These are phyloP conservation scores for Eulithis testata DNA, from an alignment of 2,888 invertebrate genomes.

Conservation along the genomic window DNA sequence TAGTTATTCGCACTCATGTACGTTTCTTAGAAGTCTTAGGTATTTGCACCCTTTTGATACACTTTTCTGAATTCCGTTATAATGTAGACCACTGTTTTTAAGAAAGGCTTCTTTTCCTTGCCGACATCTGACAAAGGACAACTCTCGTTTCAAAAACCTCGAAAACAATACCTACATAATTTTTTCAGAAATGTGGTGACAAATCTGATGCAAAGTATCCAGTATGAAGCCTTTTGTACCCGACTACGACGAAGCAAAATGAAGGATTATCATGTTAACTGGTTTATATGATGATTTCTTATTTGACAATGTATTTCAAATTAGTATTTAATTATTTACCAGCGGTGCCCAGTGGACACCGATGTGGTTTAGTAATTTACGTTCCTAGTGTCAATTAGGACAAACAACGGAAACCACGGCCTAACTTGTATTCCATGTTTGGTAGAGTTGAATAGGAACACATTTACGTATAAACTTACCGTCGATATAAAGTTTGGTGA, in stretches of 20 bases:
- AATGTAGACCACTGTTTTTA: no score
- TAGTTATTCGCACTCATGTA: no score
- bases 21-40: no score
- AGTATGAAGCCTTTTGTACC: neutral
- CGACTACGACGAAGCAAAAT: no score
- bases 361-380: slow-evolving; percentile 5
- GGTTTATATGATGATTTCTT: no score
- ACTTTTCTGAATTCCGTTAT: no score
- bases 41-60: no score
- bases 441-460: slow-evolving; percentile 46
- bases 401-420: slow-evolving; percentile 64
- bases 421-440: slow-evolving; percentile 78
- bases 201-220: slow-evolving; percentile 12
- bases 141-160: slow-evolving; percentile 57
- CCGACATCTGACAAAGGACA: slow-evolving; percentile 64
- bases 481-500: neutral
- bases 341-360: neutral
- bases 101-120: slow-evolving; percentile 60
- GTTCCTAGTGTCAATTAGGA: slow-evolving; percentile 51
- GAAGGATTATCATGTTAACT: no score
- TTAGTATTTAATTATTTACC: neutral
- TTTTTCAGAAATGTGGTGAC: slow-evolving; percentile 43
- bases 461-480: slow-evolving; percentile 5
- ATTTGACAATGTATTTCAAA: no score
- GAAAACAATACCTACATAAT: slow-evolving; percentile 61